Conservation (phyloP, 2,888 invertebrate species). For the Apamea anceps region DNA sequence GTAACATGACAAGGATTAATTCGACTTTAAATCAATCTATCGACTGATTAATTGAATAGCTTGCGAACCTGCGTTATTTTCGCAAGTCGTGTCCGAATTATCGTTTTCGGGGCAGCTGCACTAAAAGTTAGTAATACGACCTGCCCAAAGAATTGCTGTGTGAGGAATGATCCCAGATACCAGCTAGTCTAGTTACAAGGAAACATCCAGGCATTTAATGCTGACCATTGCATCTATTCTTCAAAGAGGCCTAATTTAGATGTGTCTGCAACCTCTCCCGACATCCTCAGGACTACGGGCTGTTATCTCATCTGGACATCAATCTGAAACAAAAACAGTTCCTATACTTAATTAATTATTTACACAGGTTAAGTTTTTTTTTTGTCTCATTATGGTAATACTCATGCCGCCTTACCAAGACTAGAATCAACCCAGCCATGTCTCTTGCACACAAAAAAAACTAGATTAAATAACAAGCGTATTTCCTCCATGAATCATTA, state of each 20-base stretch:
- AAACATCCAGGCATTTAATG: neutral
- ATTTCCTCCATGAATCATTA: conserved; percentile 68
- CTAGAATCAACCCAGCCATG: neutral
- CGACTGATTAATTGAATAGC: neutral
- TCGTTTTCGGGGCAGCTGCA: neutral
- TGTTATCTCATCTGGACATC: neutral
- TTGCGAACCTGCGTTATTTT: neutral
- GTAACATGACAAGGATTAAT: neutral
- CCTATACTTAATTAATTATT: neutral
- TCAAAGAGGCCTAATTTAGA: neutral
- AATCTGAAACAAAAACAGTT: neutral
- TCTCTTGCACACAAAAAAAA: conserved; percentile 43
- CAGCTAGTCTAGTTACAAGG: neutral
- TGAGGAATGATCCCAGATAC: neutral
- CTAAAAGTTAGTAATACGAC: neutral
- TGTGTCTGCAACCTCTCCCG: neutral
- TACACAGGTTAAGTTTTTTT: neutral
- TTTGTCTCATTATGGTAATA: conserved; percentile 5
- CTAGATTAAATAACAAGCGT: conserved; percentile 52
- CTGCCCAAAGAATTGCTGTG: neutral
- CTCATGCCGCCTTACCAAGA: neutral
- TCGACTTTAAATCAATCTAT: neutral
- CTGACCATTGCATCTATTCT: neutral
- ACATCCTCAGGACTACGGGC: neutral
- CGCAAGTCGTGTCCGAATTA: neutral